Percentiles rank a stretch among this genome's conserved stretches.
Conservation (phyloP, 2,113 vertebrate species). For the Tyto alba region DNA sequence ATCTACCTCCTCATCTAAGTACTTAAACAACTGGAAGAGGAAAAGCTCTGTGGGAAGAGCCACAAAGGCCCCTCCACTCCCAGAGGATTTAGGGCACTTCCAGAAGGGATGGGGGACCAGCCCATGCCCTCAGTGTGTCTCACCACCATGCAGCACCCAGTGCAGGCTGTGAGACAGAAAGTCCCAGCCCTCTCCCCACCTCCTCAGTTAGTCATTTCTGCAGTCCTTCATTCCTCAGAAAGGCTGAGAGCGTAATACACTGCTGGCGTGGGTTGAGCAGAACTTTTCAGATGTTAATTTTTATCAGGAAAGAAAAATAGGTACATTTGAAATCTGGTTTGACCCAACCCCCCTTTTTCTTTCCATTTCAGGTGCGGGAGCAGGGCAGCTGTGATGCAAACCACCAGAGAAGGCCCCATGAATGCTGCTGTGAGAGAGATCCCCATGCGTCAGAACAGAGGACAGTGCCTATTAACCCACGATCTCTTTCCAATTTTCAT, state of each 20-base stretch:
- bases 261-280: neutral
- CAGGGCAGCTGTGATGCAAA: neutral
- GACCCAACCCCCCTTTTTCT: neutral
- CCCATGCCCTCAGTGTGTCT: neutral
- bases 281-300: neutral
- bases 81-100: neutral
- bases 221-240: neutral
- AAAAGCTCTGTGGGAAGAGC: neutral
- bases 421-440: neutral
- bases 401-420: neutral
- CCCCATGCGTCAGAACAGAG: neutral
- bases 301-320: neutral
- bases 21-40: neutral
- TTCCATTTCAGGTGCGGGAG: neutral
- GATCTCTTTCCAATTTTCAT: neutral
- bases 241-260: neutral
- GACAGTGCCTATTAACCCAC: neutral
- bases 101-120: neutral
- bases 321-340: neutral
- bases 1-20: neutral
- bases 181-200: too few species aligned
- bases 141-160: too few species aligned
- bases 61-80: rapidly evolving
- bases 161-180: neutral
- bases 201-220: neutral